A percentile compares a stretch with the other conserved stretches of the same genome.
Conservation (phyloP, 23 tunicate genomes). For the Ciona savignyi region DNA sequence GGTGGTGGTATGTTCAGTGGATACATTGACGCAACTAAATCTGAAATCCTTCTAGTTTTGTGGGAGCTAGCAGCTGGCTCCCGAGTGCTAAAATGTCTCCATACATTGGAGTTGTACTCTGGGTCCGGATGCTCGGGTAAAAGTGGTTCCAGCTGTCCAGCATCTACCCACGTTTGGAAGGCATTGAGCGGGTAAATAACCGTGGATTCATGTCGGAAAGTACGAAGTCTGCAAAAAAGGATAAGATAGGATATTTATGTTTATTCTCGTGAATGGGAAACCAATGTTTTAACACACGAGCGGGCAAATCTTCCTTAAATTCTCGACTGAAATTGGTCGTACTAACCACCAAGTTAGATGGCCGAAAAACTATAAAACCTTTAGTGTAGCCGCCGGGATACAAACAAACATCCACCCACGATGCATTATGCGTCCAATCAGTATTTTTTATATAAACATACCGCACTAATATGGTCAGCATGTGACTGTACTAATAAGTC, state of each 20-base stretch:
- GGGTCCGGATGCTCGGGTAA: slow-evolving; percentile 49
- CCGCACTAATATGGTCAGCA: too few species aligned
- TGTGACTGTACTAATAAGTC: too few species aligned
- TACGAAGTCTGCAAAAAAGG: slow-evolving; percentile 32
- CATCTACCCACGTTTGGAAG: slow-evolving; percentile 84
- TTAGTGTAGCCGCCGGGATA: too few species aligned
- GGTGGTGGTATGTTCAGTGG: slow-evolving; percentile 79
- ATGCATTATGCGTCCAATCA: too few species aligned
- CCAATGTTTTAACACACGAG: too few species aligned
- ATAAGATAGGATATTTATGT: not conserved
- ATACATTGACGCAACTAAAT: slow-evolving; percentile 73
- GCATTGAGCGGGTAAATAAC: slow-evolving; percentile 72
- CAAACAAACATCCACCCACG: too few species aligned
- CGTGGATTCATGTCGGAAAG: slow-evolving; percentile 61
- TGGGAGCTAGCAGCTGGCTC: slow-evolving; percentile 13
- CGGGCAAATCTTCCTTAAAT: too few species aligned
- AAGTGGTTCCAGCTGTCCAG: slow-evolving; percentile 62
- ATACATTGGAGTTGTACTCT: slow-evolving; percentile 78
- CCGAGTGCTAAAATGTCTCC: slow-evolving; percentile 68
- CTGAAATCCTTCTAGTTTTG: slow-evolving; percentile 22
- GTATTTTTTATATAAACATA: too few species aligned
- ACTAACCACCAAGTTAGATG: too few species aligned
- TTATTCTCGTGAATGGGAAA: too few species aligned
- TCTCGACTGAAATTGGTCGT: too few species aligned
- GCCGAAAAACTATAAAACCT: too few species aligned